Evolutionary conservation across 2,797 vertebrate genomes (phyloP), one percentile per base, ranked within the genome.

Genomic region (Bufotes viridis): DNA sequence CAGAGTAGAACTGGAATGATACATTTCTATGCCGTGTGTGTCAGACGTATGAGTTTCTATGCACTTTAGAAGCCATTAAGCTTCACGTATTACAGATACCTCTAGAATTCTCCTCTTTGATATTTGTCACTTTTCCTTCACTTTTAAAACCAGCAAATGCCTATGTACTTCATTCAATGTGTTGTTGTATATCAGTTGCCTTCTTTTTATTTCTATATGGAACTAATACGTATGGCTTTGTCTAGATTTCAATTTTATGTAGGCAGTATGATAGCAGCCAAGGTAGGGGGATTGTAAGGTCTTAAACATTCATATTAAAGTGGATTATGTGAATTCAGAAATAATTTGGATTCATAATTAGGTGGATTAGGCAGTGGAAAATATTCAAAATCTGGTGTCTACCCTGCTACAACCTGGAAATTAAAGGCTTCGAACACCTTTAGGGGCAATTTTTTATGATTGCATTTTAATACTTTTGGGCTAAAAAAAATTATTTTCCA

Each of bases 21-120:
- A 72, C 74, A 57, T 87, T 83, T 87, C 70, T 65, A 75, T 78
- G 74, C 72, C 69, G 80, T 87, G 72, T 63, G 55, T 76, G 61
- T 87, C 58, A 29, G 58, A 79, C 34, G 24, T 86, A 65, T 60
- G 55, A 78, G 84, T 89, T 70, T 85, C 83, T 70, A 78, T 89
- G 88, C 88, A 89, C 88, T 89, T 89, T 89, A 89, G 88, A 89
- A 89, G 88, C 85, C 79, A 86, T 65, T 89, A 89, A 75, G 81
- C 88, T 89, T 87, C 81, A 70, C 29, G 57, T 89, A 72, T 83
- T 87, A 72, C 51, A 58, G 81, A 89, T 86, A 89, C 84, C 88
- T 89, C 84, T 87, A 78, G 79, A 70, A 78, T 69, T 82, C 34
- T 86, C n/a, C 72, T 85, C 29, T 70, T 51, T 70, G 22, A 74